phyloP scores from a whole-genome alignment of 2,797 vertebrate species.

The Amniataba percoides region DNA sequence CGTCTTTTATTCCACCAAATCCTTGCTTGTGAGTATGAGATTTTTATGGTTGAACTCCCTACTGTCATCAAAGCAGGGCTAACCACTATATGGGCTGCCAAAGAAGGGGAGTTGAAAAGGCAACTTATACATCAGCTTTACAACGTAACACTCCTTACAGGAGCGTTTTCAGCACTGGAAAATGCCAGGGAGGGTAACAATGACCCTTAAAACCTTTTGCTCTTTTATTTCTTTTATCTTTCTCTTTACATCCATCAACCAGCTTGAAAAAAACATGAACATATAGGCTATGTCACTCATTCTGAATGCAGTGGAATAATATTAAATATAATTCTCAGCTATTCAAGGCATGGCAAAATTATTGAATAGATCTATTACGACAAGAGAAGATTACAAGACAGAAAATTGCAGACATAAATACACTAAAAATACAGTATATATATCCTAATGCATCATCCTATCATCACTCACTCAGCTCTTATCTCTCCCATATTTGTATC shows the following conservation, averaged over 20 bases:
- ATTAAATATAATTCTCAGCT: background rate
- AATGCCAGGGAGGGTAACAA: slow-evolving; percentile 52
- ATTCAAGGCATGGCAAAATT: background rate
- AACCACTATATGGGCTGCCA: slow-evolving; percentile 61
- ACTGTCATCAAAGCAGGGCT: slow-evolving; percentile 72
- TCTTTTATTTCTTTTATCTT: slow-evolving; percentile 31
- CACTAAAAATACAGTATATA: too few species aligned
- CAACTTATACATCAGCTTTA: slow-evolving; percentile 62
- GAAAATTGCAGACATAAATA: background rate
- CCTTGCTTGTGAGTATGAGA: slow-evolving; percentile 54
- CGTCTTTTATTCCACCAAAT: slow-evolving; percentile 61
- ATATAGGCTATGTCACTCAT: background rate
- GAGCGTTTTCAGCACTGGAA: slow-evolving; percentile 56
- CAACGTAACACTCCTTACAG: slow-evolving; percentile 45
- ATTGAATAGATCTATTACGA: background rate
- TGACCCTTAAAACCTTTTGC: slow-evolving; percentile 15
- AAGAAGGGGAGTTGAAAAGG: slow-evolving; percentile 58
- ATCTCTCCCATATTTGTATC: background rate
- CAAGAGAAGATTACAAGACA: background rate
- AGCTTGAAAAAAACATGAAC: slow-evolving; percentile 12
- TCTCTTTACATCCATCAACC: slow-evolving; percentile 10
- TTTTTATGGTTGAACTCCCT: slow-evolving; percentile 71
- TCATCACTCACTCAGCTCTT: slow-evolving; percentile 1
- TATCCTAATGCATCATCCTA: background rate
- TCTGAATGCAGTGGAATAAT: slow-evolving; percentile 16